Evolutionary conservation across 2,888 invertebrate species (phyloP), one percentile per base, ranked within the genome.

Genomic region (Heliconius ismenius): DNA sequence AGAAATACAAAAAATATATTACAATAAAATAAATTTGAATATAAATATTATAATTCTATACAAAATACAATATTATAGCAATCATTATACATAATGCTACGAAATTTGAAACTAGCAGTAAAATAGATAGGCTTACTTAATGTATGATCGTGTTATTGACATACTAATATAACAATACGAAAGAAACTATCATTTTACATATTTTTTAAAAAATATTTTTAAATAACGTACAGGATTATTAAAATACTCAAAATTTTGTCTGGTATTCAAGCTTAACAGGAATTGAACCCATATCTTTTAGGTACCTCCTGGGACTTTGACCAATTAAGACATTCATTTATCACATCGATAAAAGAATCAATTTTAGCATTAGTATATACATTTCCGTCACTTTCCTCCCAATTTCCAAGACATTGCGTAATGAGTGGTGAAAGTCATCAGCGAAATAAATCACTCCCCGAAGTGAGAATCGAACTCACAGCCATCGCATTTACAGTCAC

Each of bases 121-220:
- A 32, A 70, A 54, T 58, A 70, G 15, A 67, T 67, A 67, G 39
- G 39, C 39, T 67, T 67, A 67, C n/a, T 67, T 43, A 39, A 36
- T 24, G 24, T 7, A 39, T 24, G 67, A 43, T 67, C 13, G 13
- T 39, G 39, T 67, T 39, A 67, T 39, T 67, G 67, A 67, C 39
- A 43, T 39, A 67, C 39, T 67, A 24, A 43, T 67, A 39, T 39
- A 43, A 67, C 39, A 67, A 39, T 39, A 58, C n/a, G 58, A 58
- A 58, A n/a, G 9, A 67, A 67, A n/a, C n/a, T 67, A 24, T 39
- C 11, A 26, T 26, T 15, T 62, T 62, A 62, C 18, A 15, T 62
- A 60, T 62, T 18, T 62, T n/a, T n/a, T n/a, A n/a, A n/a, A 2
- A 28, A 26, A 60, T 11, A 60, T 26, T 60, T 26, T 24, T 26